A percentile compares a stretch with the other conserved stretches of the same genome.
These are phyloP conservation scores for Solea solea DNA, from an alignment of 2,113 vertebrate species.

Conservation along the genomic window DNA sequence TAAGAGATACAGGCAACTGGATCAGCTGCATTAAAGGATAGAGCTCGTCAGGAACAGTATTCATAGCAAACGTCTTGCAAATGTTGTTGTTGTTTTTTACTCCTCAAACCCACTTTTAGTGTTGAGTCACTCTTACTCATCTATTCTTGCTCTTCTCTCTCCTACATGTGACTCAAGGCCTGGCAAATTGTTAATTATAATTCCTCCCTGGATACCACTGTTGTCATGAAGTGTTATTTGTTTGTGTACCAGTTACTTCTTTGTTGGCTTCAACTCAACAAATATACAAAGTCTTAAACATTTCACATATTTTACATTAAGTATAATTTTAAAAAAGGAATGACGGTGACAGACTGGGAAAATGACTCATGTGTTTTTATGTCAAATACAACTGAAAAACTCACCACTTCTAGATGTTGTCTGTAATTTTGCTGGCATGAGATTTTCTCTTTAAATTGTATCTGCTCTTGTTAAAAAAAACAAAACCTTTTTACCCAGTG, in stretches of 20 bases:
- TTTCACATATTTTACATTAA: no score
- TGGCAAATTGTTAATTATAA: not conserved
- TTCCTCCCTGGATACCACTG: not conserved
- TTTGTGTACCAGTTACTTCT: not conserved
- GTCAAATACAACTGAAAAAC: no score
- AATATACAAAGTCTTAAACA: not conserved
- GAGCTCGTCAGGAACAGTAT: not conserved
- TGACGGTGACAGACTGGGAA: no score
- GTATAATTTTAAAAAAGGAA: no score
- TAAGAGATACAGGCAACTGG: no score
- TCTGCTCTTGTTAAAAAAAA: no score
- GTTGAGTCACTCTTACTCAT: not conserved
- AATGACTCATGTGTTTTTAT: no score
- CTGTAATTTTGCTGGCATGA: no score
- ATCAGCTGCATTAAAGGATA: no score
- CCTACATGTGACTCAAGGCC: slow-evolving; percentile 10
- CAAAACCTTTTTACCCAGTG: no score
- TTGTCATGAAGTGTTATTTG: not conserved
- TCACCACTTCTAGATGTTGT: no score
- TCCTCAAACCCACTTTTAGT: not conserved
- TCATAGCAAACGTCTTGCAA: not conserved
- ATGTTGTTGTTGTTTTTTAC: not conserved
- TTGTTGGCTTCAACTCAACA: not conserved
- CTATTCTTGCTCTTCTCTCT: not conserved
- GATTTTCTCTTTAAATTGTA: no score